These are phyloP conservation scores for Drosophila mulleri DNA, from an alignment of 2,888 invertebrate genomes.

Conservation along the genomic window DNA sequence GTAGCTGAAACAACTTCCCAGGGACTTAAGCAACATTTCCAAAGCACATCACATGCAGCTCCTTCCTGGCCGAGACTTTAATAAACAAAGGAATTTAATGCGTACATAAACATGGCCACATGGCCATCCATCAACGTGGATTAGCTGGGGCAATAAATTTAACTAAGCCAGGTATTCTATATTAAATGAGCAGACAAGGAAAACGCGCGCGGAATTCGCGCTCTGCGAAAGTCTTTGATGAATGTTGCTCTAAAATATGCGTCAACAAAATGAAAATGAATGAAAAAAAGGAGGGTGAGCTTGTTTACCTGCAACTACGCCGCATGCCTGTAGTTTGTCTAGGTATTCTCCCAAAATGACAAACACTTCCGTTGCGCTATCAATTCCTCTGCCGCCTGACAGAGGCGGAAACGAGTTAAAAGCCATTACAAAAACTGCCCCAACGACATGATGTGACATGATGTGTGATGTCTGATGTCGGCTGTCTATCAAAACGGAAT, in stretches of 20 bases:
- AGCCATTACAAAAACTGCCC: slow-evolving; percentile 47
- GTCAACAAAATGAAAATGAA: slow-evolving; percentile 8
- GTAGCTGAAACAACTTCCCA: slow-evolving; percentile 21
- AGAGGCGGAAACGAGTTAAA: slow-evolving; percentile 46
- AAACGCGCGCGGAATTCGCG: slow-evolving; percentile 27
- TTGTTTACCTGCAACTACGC: slow-evolving; percentile 24
- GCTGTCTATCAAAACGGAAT: slow-evolving; percentile 58
- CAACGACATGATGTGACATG: neutral
- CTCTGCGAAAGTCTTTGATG: slow-evolving; percentile 58
- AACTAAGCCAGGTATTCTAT: slow-evolving; percentile 41
- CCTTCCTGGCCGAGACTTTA: neutral
- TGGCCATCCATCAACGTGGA: slow-evolving; percentile 72
- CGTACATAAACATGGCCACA: slow-evolving; percentile 8
- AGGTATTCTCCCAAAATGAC: slow-evolving; percentile 10
- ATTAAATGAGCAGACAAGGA: slow-evolving; percentile 11
- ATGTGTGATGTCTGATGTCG: neutral
- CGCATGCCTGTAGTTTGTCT: neutral
- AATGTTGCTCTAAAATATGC: slow-evolving; percentile 61
- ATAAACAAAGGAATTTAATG: slow-evolving; percentile 21
- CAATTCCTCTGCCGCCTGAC: slow-evolving; percentile 26
- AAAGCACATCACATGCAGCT: neutral
- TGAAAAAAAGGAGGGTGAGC: slow-evolving; percentile 8
- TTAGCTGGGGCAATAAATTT: slow-evolving; percentile 73
- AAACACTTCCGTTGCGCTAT: slow-evolving; percentile 44
- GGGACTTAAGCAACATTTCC: neutral